Base-by-base conservation (phyloP, 1,140 invertebrate species). In the Megalopta genalis region DNA sequence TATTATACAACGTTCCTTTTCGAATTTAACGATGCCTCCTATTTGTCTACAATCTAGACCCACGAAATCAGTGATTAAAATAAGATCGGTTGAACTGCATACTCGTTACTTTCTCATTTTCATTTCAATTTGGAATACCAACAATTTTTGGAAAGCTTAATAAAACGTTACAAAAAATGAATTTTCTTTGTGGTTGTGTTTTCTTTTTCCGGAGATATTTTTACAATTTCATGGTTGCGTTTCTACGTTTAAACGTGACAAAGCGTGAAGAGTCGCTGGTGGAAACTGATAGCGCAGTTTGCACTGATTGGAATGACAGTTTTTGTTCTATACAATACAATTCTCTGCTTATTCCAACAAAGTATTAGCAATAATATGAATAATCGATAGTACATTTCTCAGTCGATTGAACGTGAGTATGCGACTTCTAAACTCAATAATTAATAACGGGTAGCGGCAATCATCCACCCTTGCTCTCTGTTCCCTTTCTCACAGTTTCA, bases 261-360 rank as follows among this genome's bases (percentile, higher is more conserved):
- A n/a, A n/a, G 54, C 54, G 54, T 57, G 21, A n/a, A 21, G 54
- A 81, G 54, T 68, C 32, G 59, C 81, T 81, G 57, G 71, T 81
- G 25, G 59, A 65, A 68, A 59, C 67, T 25, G 69, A 84, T 23
- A 73, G 65, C 49, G 46, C 59, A 70, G 59, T 54, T 59, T 85
- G 83, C 80, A 69, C 23, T 77, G 59, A 85, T 37, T 86, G 84
- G 84, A 86, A 86, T 85, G 76, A 82, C 32, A 25, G 42, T 69
- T 71, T 72, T 49, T 60, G 71, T 42, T 80, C 75, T 83, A 80
- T 81, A 86, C 83, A 46, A 78, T 74, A 89, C 72, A 86, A n/a
- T 86, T 46, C 37, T 87, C 75, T 87, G 83, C 90, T 88, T 88
- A 88, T 90, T 88, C 84, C 75, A 89, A 91, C 84, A 83, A 89